Evolutionary conservation across 2,113 vertebrate genomes (phyloP).

Genomic region (Bufo gargarizans): DNA sequence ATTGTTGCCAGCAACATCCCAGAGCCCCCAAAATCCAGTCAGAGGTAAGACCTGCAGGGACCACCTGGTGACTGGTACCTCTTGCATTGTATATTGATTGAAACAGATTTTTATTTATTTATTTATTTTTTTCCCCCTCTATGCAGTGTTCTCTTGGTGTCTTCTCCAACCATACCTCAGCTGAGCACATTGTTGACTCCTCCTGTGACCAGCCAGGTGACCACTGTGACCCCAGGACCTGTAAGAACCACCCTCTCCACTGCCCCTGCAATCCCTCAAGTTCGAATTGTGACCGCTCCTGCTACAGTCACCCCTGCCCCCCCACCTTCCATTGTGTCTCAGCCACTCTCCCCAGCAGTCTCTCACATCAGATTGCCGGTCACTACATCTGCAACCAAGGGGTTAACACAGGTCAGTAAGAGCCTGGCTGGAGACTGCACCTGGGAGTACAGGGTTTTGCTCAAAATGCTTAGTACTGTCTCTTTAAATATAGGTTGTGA

Average conservation of each 20-base stretch:
- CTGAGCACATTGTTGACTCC: conserved; percentile 86
- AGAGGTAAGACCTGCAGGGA: conserved; percentile 73
- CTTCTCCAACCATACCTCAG: conserved; percentile 89
- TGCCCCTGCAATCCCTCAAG: conserved; percentile 83
- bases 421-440: too few species aligned
- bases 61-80: background rate
- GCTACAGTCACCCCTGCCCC: conserved; percentile 77
- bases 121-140: conserved; percentile 3
- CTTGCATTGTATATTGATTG: background rate
- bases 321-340: conserved; percentile 73
- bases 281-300: conserved; percentile 87
- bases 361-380: conserved; percentile 89
- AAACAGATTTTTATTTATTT: too few species aligned
- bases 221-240: conserved; percentile 74
- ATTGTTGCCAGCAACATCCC: conserved; percentile 67
- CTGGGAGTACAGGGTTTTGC: background rate
- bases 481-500: conserved; percentile 79
- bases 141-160: conserved; percentile 88
- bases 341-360: conserved; percentile 73
- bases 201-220: conserved; percentile 73
- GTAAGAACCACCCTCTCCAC: conserved; percentile 80
- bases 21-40: conserved; percentile 83
- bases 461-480: conserved; percentile 20
- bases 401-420: conserved; percentile 83
- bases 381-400: conserved; percentile 81